Evolutionary conservation across 2,797 vertebrate genomes (phyloP).

Genomic region (Poliocrania exsul): DNA sequence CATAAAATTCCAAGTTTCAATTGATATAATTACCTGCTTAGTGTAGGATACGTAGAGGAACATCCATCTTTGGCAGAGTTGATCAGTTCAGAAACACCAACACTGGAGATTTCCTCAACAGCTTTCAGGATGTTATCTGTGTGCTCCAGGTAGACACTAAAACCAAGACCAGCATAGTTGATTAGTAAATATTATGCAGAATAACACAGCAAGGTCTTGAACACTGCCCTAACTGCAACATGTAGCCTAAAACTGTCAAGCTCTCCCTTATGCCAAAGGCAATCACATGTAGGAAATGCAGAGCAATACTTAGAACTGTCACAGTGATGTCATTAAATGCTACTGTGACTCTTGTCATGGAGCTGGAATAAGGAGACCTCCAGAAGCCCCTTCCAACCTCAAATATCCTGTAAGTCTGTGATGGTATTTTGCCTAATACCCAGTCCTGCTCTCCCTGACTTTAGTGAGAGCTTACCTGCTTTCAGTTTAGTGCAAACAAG

Average conservation of each 20-base stretch:
- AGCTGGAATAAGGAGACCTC: not conserved
- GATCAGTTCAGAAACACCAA: constrained; percentile 87
- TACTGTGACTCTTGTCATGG: not conserved
- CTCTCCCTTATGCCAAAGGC: not conserved
- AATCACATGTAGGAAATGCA: not conserved
- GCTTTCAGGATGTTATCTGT: constrained; percentile 88
- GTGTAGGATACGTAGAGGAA: constrained; percentile 88
- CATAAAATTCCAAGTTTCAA: not conserved
- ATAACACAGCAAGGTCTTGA: not conserved
- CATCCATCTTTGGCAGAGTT: constrained; percentile 83
- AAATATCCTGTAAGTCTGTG: not conserved
- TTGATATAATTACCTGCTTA: constrained; percentile 78
- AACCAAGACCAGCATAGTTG: not conserved
- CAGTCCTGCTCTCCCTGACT: not conserved
- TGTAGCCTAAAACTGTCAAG: not conserved
- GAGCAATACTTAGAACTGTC: not conserved
- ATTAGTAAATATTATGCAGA: not conserved
- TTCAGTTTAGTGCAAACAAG: not conserved
- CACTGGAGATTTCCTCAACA: constrained; percentile 89
- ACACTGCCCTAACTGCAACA: not conserved
- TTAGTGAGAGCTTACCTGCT: not conserved
- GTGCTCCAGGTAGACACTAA: constrained; percentile 90
- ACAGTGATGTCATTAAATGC: not conserved
- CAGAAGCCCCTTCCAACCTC: not conserved
- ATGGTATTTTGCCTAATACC: not conserved